These are phyloP conservation scores for Coleophora deauratella DNA, from an alignment of 2,888 invertebrate genomes.

Conservation along the genomic window DNA sequence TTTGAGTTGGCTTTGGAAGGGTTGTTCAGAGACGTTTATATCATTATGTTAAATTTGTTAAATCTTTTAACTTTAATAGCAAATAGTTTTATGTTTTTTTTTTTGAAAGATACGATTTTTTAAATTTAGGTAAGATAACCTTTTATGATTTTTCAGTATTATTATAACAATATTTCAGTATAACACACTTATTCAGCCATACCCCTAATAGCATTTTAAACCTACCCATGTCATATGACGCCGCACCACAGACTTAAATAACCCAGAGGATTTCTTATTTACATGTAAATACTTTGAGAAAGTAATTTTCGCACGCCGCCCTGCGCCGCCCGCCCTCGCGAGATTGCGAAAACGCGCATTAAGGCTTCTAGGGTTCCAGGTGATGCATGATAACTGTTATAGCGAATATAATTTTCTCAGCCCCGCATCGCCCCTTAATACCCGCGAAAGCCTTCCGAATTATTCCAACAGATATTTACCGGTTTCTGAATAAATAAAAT, in stretches of 20 bases:
- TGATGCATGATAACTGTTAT: constrained; percentile 75
- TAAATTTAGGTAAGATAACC: too few relatives aligned
- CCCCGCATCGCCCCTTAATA: constrained; percentile 70
- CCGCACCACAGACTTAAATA: too few relatives aligned
- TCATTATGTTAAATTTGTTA: constrained; percentile 3
- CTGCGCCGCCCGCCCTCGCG: constrained; percentile 38
- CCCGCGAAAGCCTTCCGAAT: constrained; percentile 70
- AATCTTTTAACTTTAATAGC: too few relatives aligned
- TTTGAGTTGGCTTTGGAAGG: constrained; percentile 20
- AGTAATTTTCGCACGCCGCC: constrained; percentile 61
- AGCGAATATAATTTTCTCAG: constrained; percentile 73
- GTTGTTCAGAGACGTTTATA: constrained; percentile 9
- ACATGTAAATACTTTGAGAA: constrained; percentile 75
- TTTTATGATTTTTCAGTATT: too few relatives aligned
- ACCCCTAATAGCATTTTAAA: too few relatives aligned
- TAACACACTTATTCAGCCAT: too few relatives aligned
- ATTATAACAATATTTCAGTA: too few relatives aligned
- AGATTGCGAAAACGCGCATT: constrained; percentile 73
- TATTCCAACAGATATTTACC: constrained; percentile 72
- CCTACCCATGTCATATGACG: too few relatives aligned
- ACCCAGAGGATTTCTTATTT: constrained; percentile 51
- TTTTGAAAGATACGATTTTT: too few relatives aligned
- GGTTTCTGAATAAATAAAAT: constrained; percentile 74
- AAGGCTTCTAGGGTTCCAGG: constrained; percentile 59
- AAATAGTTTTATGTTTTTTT: constrained; percentile 14